Base-by-base conservation (phyloP, 2,797 vertebrate species). In the Gambelia wislizenii region DNA sequence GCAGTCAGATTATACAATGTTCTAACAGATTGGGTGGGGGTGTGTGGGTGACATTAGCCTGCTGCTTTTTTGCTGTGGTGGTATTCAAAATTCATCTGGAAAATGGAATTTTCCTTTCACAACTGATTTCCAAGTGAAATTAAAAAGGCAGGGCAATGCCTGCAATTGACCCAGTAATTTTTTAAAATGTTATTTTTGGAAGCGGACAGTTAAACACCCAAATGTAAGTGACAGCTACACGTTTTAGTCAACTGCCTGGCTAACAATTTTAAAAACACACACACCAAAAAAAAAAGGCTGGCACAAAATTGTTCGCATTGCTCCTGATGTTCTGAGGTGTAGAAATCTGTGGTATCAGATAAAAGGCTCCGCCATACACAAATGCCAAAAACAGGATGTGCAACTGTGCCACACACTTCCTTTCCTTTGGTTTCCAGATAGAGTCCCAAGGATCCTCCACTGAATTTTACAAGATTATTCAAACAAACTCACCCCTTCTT, bases 401-500 rank as follows among this genome's bases (percentile, higher is more conserved):
- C 33, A 36, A 39, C 64, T 5, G 14, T 33, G 20, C 4, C 83
- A 5, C 2, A 10, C 4, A 10, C n/a, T 69, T 10, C 69, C 20
- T 16, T 64, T 47, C 27, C 44, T 16, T 36, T 9, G 25, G 30
- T 18, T 64, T 77, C 74, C 42, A 33, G 2, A 64, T 2, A n/a
- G 18, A 49, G 30, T 7, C 36, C 27, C 13, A 85, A 33, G 9
- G 6, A 2, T 22, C 9, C 12, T 16, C 77, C 14, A 16, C 3
- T 27, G 14, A 42, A 72, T 83, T 69, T 12, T 8, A 1, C 69
- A 20, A 81, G 14, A 30, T 3, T 89, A 89, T 87, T 4, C 39
- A 90, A 85, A 89, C 78, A 79, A 4, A 97, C 98, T 96, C 95
- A 99, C 99, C 97, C 98, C 99, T 97, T 99, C 99, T 93, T 99